phyloP scores from a whole-genome alignment of 2,888 invertebrate species.

The Anoplius nigerrimus region DNA sequence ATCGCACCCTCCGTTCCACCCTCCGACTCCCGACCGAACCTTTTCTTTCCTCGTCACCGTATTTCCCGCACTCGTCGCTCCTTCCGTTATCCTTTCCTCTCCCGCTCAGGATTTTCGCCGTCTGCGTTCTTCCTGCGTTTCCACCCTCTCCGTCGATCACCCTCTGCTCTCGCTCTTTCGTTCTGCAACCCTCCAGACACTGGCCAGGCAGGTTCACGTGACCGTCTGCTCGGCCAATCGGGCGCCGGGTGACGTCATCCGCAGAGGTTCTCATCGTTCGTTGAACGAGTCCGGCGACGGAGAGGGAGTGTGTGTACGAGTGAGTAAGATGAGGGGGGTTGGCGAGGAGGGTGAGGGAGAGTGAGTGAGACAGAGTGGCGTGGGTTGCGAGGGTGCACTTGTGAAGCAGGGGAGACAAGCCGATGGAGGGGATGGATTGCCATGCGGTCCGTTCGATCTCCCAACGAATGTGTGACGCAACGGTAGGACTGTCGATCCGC shows the following conservation, averaged over 20 bases:
- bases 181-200: conserved; percentile 45
- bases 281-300: too few species aligned
- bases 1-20: conserved; percentile 31
- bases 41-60: conserved; percentile 7
- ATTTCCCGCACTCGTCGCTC: conserved; percentile 24
- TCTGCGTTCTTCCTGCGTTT: conserved; percentile 23
- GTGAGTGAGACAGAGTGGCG: conserved; percentile 11
- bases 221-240: conserved; percentile 65
- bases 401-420: conserved; percentile 33
- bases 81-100: conserved; percentile 30
- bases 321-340: conserved; percentile 10
- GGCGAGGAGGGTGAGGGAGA: too few species aligned
- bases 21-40: conserved; percentile 36
- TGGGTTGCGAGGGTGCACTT: conserved; percentile 32
- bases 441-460: conserved; percentile 49
- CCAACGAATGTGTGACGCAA: conserved; percentile 53
- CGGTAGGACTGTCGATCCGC: conserved; percentile 45
- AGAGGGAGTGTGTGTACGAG: background rate
- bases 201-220: conserved; percentile 65
- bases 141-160: conserved; percentile 6
- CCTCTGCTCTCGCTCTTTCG: conserved; percentile 7
- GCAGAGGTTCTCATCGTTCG: conserved; percentile 64
- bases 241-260: conserved; percentile 62
- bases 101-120: conserved; percentile 12
- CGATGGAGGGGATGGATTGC: conserved; percentile 44